These are phyloP conservation scores for Odobenus rosmarus DNA, from an alignment of 2,113 vertebrate species.

Conservation along the genomic window DNA sequence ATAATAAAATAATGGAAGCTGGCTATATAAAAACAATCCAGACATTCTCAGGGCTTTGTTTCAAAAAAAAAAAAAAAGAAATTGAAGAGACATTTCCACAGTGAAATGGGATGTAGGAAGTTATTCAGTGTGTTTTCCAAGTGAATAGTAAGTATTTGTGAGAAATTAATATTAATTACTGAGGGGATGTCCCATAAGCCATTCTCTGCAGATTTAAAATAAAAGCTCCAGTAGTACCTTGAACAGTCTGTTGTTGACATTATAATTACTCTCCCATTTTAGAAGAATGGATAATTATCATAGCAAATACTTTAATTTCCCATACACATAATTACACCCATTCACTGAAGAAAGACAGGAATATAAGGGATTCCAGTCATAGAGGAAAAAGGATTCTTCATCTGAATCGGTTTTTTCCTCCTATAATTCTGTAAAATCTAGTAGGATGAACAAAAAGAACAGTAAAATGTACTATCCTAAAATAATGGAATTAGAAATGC, in stretches of 20 bases:
- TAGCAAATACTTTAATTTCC: slow-evolving; percentile 73
- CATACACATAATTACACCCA: slow-evolving; percentile 44
- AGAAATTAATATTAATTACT: slow-evolving; percentile 82
- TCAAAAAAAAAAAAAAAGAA: slow-evolving; percentile 30
- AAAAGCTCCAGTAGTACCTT: slow-evolving; percentile 69
- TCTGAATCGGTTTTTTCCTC: slow-evolving; percentile 35
- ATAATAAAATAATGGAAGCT: neutral
- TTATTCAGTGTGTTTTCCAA: slow-evolving; percentile 74
- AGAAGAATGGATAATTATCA: slow-evolving; percentile 74
- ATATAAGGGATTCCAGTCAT: slow-evolving; percentile 33
- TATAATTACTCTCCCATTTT: slow-evolving; percentile 76
- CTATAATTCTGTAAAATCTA: slow-evolving; percentile 34
- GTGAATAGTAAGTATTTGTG: slow-evolving; percentile 77
- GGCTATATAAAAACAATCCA: neutral
- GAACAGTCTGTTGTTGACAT: slow-evolving; percentile 65
- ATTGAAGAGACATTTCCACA: neutral
- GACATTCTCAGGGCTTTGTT: slow-evolving; percentile 10
- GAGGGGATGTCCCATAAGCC: slow-evolving; percentile 64
- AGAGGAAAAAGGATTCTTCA: neutral
- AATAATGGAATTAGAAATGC: neutral
- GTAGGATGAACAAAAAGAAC: neutral
- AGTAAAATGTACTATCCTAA: neutral
- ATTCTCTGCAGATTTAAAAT: slow-evolving; percentile 77
- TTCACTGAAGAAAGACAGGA: slow-evolving; percentile 69
- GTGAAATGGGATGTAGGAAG: slow-evolving; percentile 18